Evolutionary conservation across 2,888 invertebrate species (phyloP), one percentile per base, ranked within the genome.

Genomic region (Xestobium rufovillosum): DNA sequence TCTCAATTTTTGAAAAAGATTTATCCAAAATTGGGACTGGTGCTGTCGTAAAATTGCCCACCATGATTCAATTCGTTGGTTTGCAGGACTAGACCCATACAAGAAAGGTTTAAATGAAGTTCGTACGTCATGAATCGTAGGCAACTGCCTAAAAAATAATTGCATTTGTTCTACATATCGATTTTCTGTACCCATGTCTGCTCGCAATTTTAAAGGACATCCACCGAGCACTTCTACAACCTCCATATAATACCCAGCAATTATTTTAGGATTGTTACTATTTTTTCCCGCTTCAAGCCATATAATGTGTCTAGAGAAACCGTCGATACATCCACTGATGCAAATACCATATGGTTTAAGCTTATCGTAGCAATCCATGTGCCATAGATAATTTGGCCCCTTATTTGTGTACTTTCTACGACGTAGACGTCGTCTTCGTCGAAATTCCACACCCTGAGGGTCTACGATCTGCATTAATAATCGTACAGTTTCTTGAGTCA

Each of bases 171-270:
- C 38, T 10, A 41, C 32, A 29, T n/a, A 15, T 12, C 29, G 32
- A 26, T 47, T 48, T 37, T 46, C 46, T 4, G 46, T 48, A 25
- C 48, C 46, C 41, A 44, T 39, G 30, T 48, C 43, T 14, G 31
- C 12, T 11, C 46, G 38, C 11, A 45, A 10, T 11, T 36, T 41
- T 17, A 12, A 19, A 12, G 46, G 44, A 34, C 35, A 38, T 14
- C 38, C 40, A 29, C 33, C 11, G 12, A 37, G 9, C 14, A 13
- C 10, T 19, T 31, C 34, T 8, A 40, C 26, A 13, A 38, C 40
- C n/a, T 38, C 23, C 11, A 40, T 9, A 40, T 27, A 46, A 38
- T 39, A 31, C 28, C 16, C 15, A 26, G 42, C 44, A 33, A 46
- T 44, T 19, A 44, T 34, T 10, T 19, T 33, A 11, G 46, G 46